Conservation (phyloP, 2,797 vertebrate genomes). For the Taenioides sp. region DNA sequence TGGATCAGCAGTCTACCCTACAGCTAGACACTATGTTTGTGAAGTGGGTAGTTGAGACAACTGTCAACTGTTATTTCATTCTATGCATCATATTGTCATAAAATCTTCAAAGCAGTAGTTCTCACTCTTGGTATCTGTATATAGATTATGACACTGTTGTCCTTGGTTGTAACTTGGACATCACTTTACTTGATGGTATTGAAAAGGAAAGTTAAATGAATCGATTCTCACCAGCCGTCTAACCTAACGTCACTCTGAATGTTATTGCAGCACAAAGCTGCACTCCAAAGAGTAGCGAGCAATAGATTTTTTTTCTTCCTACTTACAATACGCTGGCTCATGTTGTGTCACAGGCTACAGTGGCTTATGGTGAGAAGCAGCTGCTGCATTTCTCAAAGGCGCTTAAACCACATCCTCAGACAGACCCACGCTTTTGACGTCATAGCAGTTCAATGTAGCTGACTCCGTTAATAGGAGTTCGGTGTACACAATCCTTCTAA, state of each 20-base stretch:
- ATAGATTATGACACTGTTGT: too few relatives aligned
- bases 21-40: too few relatives aligned
- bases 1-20: too few relatives aligned
- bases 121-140: too few relatives aligned
- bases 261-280: not conserved
- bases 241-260: not conserved
- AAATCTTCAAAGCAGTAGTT: too few relatives aligned
- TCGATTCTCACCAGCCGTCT: too few relatives aligned
- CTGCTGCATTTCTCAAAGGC: not conserved
- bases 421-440: not conserved
- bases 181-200: too few relatives aligned
- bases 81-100: too few relatives aligned
- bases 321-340: not conserved
- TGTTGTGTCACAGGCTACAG: not conserved
- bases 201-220: too few relatives aligned
- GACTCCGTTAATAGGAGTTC: not conserved
- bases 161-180: too few relatives aligned
- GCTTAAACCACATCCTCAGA: slow-evolving; percentile 4
- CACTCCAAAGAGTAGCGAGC: not conserved
- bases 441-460: not conserved
- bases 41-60: too few relatives aligned
- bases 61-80: too few relatives aligned
- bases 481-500: not conserved
- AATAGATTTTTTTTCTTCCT: not conserved
- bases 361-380: not conserved